phyloP scores from a whole-genome alignment of 2,888 invertebrate species.

The Digitonthophagus gazella region DNA sequence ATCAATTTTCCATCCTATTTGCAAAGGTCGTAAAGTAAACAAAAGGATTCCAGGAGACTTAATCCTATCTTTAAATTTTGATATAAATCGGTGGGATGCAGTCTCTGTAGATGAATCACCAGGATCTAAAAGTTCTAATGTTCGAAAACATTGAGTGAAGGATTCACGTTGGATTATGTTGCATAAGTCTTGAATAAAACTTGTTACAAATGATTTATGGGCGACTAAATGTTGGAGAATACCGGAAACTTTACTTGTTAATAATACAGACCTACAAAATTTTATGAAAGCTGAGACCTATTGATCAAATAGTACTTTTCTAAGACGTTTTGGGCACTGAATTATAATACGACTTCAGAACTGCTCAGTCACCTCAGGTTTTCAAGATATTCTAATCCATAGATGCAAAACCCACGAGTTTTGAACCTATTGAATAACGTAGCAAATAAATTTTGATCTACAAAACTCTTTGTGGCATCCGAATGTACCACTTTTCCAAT shows the following conservation, averaged over 20 bases:
- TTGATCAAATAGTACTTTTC: too few relatives aligned
- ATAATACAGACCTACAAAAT: background rate
- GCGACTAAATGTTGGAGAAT: constrained; percentile 54
- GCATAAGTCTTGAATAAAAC: constrained; percentile 56
- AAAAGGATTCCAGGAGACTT: constrained; percentile 61
- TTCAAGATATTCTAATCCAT: too few relatives aligned
- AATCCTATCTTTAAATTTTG: constrained; percentile 44
- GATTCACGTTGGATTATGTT: constrained; percentile 62
- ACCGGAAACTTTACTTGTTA: constrained; percentile 40
- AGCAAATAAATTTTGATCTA: too few relatives aligned
- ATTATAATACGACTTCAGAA: too few relatives aligned
- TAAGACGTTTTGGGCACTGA: too few relatives aligned
- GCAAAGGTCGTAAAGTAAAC: too few relatives aligned
- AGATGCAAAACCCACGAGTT: too few relatives aligned
- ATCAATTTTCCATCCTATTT: too few relatives aligned
- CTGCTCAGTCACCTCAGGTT: too few relatives aligned
- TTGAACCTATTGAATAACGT: too few relatives aligned
- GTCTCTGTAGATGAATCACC: background rate
- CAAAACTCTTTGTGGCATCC: too few relatives aligned
- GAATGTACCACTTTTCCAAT: too few relatives aligned
- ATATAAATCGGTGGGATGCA: background rate
- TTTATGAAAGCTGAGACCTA: constrained; percentile 56
- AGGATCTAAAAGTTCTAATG: constrained; percentile 56
- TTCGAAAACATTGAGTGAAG: constrained; percentile 59
- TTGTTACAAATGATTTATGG: constrained; percentile 53